Conservation (phyloP, 2,113 vertebrate species). For the Setophaga coronata region DNA sequence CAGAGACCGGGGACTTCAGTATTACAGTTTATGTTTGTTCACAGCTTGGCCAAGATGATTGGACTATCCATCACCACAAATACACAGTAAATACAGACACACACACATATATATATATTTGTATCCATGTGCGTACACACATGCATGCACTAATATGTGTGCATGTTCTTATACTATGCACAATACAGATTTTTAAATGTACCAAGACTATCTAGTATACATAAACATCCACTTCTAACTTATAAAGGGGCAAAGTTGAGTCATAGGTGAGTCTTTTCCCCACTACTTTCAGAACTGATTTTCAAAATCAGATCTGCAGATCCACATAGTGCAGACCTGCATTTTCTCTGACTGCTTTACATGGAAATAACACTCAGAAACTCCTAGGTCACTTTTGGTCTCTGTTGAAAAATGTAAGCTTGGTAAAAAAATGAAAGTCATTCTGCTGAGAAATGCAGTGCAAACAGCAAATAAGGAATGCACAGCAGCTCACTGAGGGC, state of each 20-base stretch:
- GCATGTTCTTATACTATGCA: neutral
- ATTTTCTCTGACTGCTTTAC: neutral
- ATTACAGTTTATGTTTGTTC: neutral
- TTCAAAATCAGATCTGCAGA: neutral
- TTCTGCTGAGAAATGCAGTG: neutral
- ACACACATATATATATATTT: no score
- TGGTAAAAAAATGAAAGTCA: neutral
- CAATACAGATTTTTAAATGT: neutral
- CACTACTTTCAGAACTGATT: neutral
- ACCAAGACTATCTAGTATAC: neutral
- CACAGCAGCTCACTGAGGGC: neutral
- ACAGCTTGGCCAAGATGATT: neutral
- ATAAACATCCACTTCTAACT: neutral
- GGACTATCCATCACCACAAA: neutral
- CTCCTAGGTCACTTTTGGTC: neutral
- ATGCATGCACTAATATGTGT: accelerated
- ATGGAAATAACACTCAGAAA: neutral
- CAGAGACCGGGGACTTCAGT: neutral
- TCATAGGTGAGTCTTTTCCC: neutral
- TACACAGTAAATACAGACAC: neutral
- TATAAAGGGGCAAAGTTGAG: neutral
- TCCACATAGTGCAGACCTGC: neutral
- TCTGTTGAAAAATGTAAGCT: neutral
- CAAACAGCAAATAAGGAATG: accelerated
- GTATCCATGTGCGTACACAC: neutral